Percentiles rank a stretch among this genome's conserved stretches.
Evolutionary conservation across 2,888 invertebrate genomes (phyloP).

Genomic region (Melanotus villosus): DNA sequence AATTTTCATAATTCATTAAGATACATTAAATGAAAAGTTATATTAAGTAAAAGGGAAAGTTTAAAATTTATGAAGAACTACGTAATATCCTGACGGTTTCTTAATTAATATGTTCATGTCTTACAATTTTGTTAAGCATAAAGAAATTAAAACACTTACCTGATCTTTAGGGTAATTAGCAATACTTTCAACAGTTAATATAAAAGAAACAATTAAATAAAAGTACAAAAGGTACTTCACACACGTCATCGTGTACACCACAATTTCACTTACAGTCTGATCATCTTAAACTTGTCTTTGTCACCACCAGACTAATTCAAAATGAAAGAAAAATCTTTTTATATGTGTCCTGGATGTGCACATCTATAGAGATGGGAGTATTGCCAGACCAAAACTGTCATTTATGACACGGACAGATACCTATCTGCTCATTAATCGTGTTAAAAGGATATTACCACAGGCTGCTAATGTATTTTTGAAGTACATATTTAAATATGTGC

Average conservation of each 20-base stretch:
- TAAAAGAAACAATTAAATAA: not conserved
- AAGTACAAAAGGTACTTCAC: not conserved
- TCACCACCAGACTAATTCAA: constrained; percentile 33
- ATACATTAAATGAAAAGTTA: too few relatives aligned
- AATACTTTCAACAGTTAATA: constrained; percentile 7
- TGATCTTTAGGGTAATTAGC: constrained; percentile 4
- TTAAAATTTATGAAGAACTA: too few relatives aligned
- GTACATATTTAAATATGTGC: not conserved
- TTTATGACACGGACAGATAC: not conserved
- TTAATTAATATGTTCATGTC: too few relatives aligned
- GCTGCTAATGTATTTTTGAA: not conserved
- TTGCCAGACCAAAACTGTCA: constrained; percentile 13
- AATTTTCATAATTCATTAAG: too few relatives aligned
- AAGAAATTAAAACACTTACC: not conserved
- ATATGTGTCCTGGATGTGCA: constrained; percentile 62
- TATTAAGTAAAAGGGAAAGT: too few relatives aligned
- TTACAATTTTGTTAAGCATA: not conserved
- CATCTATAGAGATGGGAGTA: constrained; percentile 42
- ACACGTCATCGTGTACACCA: constrained; percentile 21
- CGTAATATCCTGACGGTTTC: too few relatives aligned
- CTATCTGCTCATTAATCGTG: not conserved
- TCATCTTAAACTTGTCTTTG: constrained; percentile 32
- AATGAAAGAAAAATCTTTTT: constrained; percentile 43
- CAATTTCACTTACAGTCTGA: not conserved
- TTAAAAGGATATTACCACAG: not conserved